Conservation (phyloP, 2,888 invertebrate genomes). For the Chloroclystis v-ata region DNA sequence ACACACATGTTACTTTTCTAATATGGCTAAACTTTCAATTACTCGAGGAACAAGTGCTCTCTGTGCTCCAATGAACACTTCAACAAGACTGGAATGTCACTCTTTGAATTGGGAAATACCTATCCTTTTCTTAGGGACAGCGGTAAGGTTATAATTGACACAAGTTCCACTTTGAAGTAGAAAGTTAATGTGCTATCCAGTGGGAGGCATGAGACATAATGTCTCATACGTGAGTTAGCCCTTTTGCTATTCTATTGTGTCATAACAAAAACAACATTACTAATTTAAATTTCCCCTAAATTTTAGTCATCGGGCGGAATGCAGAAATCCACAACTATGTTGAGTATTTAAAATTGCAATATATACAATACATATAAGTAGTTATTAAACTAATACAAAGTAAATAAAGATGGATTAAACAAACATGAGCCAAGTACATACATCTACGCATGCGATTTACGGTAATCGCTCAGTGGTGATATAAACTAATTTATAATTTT, state of each 20-base stretch:
- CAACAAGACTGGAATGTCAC: conserved; percentile 77
- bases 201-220: not conserved
- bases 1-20: conserved; percentile 9
- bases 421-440: conserved; percentile 60
- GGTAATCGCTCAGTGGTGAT: conserved; percentile 52
- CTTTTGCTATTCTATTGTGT: conserved; percentile 46
- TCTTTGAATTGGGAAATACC: conserved; percentile 66
- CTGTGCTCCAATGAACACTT: conserved; percentile 58
- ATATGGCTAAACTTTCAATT: conserved; percentile 25
- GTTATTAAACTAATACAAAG: conserved; percentile 61
- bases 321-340: conserved; percentile 79
- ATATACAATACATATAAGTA: conserved; percentile 77
- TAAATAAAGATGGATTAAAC: conserved; percentile 64
- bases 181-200: conserved; percentile 15
- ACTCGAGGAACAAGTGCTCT: conserved; percentile 41
- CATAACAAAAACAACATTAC: conserved; percentile 57
- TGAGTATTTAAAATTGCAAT: conserved; percentile 75
- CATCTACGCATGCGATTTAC: conserved; percentile 46
- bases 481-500: conserved; percentile 50
- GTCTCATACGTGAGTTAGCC: not conserved
- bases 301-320: conserved; percentile 79
- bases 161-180: conserved; percentile 46
- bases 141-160: conserved; percentile 45
- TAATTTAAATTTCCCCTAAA: conserved; percentile 65
- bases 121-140: conserved; percentile 50